Evolutionary conservation across 1,140 invertebrate genomes (phyloP).

Genomic region (Heliothis subflexa): DNA sequence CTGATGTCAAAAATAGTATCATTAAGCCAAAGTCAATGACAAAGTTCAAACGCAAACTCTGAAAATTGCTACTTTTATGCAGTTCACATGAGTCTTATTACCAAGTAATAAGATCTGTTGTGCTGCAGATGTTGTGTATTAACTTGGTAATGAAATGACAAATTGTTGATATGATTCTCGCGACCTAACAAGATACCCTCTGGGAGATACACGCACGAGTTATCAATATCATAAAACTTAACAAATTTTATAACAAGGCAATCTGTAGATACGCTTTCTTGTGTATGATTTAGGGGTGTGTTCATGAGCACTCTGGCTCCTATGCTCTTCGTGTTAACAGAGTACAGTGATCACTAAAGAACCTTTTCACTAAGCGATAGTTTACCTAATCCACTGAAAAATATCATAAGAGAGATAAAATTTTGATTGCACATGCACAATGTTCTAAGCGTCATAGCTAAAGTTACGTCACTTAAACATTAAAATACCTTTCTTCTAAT

Average conservation of each 20-base stretch:
- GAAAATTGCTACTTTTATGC: constrained; percentile 1
- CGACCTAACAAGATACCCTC: constrained; percentile 13
- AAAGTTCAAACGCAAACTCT: constrained; percentile 1
- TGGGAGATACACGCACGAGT: constrained; percentile 8
- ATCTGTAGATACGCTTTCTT: neutral
- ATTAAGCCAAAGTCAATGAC: constrained; percentile 10
- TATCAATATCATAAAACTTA: constrained; percentile 12
- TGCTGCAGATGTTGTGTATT: neutral
- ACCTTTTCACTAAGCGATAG: no score
- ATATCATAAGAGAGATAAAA: no score
- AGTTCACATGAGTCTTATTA: neutral
- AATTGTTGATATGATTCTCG: constrained; percentile 27
- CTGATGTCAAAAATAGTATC: constrained; percentile 10
- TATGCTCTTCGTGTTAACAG: neutral
- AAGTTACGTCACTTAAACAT: no score
- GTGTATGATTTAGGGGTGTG: neutral
- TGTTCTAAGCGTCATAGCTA: no score
- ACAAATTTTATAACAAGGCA: constrained; percentile 23
- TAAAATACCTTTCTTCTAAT: no score
- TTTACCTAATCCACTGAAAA: no score
- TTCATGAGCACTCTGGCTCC: neutral
- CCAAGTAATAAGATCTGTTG: neutral
- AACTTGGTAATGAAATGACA: neutral
- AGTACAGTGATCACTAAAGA: no score
- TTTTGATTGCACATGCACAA: neutral